phyloP scores from a whole-genome alignment of 23 tunicate species.

The Corella eumyota region DNA sequence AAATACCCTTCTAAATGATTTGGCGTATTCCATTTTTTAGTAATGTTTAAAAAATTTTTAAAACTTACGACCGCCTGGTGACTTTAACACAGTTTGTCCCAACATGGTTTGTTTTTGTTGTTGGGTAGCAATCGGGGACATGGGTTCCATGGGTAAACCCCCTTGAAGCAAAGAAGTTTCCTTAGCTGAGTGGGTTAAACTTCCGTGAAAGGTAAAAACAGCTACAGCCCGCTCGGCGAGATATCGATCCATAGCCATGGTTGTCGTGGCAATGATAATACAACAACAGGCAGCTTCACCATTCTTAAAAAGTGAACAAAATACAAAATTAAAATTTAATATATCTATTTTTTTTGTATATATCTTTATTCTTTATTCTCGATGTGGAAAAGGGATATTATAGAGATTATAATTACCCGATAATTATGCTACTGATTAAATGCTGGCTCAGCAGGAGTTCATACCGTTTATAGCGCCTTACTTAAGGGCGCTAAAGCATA shows the following conservation, averaged over 20 bases:
- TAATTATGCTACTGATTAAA: no score
- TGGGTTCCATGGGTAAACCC: constrained; percentile 7
- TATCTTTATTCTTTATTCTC: no score
- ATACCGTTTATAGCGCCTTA: no score
- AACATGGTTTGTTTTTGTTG: constrained; percentile 11
- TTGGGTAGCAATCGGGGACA: constrained; percentile 29
- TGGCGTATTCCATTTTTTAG: neutral
- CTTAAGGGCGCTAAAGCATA: no score
- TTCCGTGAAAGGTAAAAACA: constrained; percentile 64
- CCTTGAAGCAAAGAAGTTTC: neutral
- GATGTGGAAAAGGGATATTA: neutral
- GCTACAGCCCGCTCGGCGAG: constrained; percentile 49
- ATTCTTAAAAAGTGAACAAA: constrained; percentile 27
- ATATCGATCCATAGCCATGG: constrained; percentile 42
- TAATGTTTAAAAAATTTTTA: neutral
- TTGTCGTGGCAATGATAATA: constrained; percentile 77
- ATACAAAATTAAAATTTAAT: no score
- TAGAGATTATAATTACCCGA: no score
- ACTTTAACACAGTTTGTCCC: constrained; percentile 17
- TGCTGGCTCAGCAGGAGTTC: no score
- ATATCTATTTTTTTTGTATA: no score
- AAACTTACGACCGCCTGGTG: constrained; percentile 62
- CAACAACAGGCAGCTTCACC: constrained; percentile 90
- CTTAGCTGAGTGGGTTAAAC: constrained; percentile 8
- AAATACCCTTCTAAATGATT: neutral